Evolutionary conservation across 2,113 vertebrate species (phyloP).

Genomic region (Narcine bancroftii): DNA sequence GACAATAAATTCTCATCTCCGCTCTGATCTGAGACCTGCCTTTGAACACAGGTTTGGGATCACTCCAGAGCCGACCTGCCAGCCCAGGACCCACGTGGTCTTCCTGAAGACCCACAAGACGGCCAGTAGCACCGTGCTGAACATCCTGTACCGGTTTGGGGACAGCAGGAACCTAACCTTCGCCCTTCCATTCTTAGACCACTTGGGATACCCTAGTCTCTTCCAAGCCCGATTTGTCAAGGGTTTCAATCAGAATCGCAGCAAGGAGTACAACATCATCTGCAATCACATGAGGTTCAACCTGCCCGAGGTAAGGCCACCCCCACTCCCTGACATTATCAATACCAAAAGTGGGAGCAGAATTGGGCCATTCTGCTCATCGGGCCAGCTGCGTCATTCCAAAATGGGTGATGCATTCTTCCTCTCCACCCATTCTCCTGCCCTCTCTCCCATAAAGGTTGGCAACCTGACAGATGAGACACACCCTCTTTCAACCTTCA

Average conservation of each 20-base stretch:
- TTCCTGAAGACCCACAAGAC: constrained; percentile 88
- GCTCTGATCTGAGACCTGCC: too few species aligned
- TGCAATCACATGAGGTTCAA: constrained; percentile 78
- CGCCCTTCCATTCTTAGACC: constrained; percentile 58
- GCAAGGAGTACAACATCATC: constrained; percentile 65
- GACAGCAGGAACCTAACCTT: constrained; percentile 64
- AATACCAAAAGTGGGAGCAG: too few species aligned
- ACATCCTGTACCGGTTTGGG: constrained; percentile 70
- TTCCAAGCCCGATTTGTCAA: constrained; percentile 68
- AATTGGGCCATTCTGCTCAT: too few species aligned
- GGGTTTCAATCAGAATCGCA: constrained; percentile 44
- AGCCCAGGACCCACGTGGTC: constrained; percentile 58
- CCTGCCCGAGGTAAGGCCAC: constrained; percentile 60
- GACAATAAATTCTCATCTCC: too few species aligned
- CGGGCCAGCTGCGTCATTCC: too few species aligned
- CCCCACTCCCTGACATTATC: too few species aligned
- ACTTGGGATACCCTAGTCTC: constrained; percentile 64
- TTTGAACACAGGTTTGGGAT: too few species aligned
- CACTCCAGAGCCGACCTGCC: constrained; percentile 40
- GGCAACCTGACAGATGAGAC: too few species aligned
- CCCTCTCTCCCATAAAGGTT: too few species aligned
- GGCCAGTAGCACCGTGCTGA: constrained; percentile 73
- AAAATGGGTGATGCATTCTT: too few species aligned
- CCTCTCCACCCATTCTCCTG: too few species aligned
- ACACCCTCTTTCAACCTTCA: too few species aligned